Base-by-base conservation (phyloP, 2,113 vertebrate species). In the Chaetodon trifascialis region DNA sequence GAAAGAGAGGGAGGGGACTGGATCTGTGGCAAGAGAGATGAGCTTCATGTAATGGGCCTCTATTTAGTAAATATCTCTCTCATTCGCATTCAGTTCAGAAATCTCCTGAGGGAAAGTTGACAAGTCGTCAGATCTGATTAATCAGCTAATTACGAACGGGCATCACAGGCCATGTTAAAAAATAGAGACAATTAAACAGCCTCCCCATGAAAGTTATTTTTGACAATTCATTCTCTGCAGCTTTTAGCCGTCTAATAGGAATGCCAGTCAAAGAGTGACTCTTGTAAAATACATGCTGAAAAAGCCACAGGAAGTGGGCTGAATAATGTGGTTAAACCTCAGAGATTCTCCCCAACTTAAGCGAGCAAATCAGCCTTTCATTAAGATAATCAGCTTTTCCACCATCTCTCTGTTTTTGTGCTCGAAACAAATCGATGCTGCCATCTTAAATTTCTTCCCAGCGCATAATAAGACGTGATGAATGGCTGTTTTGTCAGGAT, bases 371-470 rank as follows among this genome's bases (percentile, higher is more conserved):
- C 46, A 52, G 80, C 52, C 89, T 92, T 80, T 94, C 91, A 94
- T 95, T 93, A 92, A 62, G 77, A 84, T 91, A 88, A 91, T 89
- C 89, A 86, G 86, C 87, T 86, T 87, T 82, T 73, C 71, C 74
- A 75, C 78, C 87, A 75, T 86, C 75, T 55, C 77, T 86, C 62
- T 65, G 84, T 84, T 80, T 91, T 80, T 89, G 79, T 83, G 72
- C 84, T 82, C 11, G 14, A 78, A 85, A 83, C 73, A 87, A 90
- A 88, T 88, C 71, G 25, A 69, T 70, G 85, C 84, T 74, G 82
- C 86, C 87, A 83, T 91, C 82, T 92, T 81, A 68, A 73, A 82
- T 87, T 78, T 86, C 86, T 90, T 82, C 63, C 81, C 55, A 77
- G 82, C 68, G 9, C 85, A 56, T 85, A 85, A 90, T 59, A 86